Percentiles rank a stretch among this genome's conserved stretches.
Evolutionary conservation across 2,113 vertebrate genomes (phyloP).

Genomic region (Forbesichthys agassizii): DNA sequence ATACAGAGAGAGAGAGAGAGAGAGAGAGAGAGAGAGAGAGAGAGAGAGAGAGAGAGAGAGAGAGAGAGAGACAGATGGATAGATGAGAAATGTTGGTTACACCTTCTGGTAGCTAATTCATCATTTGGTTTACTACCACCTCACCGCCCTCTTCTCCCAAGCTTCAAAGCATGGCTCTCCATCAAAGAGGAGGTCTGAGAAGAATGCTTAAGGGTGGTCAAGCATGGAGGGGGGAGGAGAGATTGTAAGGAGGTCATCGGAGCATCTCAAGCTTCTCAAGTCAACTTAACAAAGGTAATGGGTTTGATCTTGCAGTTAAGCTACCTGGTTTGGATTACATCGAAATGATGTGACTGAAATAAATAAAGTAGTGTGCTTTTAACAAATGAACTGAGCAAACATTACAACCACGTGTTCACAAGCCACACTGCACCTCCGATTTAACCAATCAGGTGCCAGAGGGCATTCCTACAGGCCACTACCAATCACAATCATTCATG

Average conservation of each 20-base stretch:
- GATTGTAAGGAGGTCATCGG: background rate
- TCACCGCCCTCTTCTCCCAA: constrained; percentile 4
- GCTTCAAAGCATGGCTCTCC: constrained; percentile 37
- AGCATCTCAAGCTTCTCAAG: background rate
- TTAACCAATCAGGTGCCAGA: too few relatives aligned
- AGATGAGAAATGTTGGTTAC: background rate
- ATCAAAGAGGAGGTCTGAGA: constrained; percentile 19
- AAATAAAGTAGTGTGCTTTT: too few relatives aligned
- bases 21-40: background rate
- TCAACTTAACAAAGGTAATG: too few relatives aligned
- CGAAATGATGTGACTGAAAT: too few relatives aligned
- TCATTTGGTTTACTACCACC: constrained; percentile 38
- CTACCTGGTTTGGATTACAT: too few relatives aligned
- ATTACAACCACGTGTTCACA: too few relatives aligned
- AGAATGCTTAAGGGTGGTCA: background rate
- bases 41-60: constrained; percentile 1
- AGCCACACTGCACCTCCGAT: too few relatives aligned
- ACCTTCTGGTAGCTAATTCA: background rate
- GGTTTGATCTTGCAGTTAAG: too few relatives aligned
- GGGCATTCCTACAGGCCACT: too few relatives aligned
- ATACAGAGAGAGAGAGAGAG: too few relatives aligned
- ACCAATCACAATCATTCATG: too few relatives aligned
- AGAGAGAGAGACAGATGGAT: background rate
- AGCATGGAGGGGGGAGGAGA: background rate
- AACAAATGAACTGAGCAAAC: too few relatives aligned